Evolutionary conservation across 2,888 invertebrate species (phyloP).

Genomic region (Actias luna): DNA sequence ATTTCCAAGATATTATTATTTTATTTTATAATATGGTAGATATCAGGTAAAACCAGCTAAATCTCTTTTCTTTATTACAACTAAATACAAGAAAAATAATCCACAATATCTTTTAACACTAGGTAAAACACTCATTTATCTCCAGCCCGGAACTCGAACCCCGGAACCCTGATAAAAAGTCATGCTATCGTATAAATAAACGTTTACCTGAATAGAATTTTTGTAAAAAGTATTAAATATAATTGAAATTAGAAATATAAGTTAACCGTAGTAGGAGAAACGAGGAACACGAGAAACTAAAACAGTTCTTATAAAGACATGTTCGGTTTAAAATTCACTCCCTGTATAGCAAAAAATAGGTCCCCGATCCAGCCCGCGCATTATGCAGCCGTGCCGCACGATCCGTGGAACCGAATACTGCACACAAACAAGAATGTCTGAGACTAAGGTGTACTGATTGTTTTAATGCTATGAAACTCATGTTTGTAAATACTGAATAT

Average conservation of each 20-base stretch:
- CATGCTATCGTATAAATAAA: too few species aligned
- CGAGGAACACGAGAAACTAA: constrained; percentile 58
- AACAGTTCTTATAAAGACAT: constrained; percentile 66
- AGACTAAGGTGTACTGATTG: constrained; percentile 20
- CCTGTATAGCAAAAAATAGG: constrained; percentile 75
- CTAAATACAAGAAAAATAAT: too few species aligned
- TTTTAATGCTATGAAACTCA: constrained; percentile 22
- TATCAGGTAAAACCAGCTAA: too few species aligned
- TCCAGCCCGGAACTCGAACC: too few species aligned
- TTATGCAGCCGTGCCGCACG: constrained; percentile 80
- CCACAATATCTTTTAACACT: too few species aligned
- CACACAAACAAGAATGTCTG: constrained; percentile 35
- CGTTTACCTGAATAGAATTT: too few species aligned
- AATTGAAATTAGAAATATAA: not conserved
- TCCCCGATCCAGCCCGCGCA: constrained; percentile 60
- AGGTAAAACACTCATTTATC: too few species aligned
- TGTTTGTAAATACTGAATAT: constrained; percentile 15
- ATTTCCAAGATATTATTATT: too few species aligned
- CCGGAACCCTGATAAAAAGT: too few species aligned
- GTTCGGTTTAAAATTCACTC: constrained; percentile 75
- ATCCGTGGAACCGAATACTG: constrained; percentile 44
- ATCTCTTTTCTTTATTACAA: too few species aligned
- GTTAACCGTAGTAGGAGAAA: constrained; percentile 43
- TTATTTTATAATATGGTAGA: too few species aligned
- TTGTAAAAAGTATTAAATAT: not conserved